Evolutionary conservation across 2,888 invertebrate genomes (phyloP), one percentile per base, ranked within the genome.

Genomic region (Lasioglossum vierecki): DNA sequence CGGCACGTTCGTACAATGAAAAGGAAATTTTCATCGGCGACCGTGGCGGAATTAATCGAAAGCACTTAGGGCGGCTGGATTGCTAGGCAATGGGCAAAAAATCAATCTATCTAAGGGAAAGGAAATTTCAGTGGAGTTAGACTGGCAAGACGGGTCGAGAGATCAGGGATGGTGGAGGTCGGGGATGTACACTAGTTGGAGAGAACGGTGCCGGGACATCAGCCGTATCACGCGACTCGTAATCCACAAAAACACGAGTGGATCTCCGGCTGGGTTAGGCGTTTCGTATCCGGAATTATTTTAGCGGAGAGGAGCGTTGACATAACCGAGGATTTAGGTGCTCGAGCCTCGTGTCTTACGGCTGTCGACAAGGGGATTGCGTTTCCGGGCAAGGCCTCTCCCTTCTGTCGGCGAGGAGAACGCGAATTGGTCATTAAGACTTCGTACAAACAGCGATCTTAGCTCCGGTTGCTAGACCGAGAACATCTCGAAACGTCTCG

Each of bases 391-490:
- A 72, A 70, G 63, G 75, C 46, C 49, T 72, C 60, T 57, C 44
- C 71, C 71, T 74, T 74, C 80, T 70, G 76, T 77, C 72, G 68
- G 72, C 76, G 53, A 75, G 39, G 72, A 74, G 88, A 88, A 82
- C 81, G 78, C 88, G 79, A 90, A 89, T 89, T 88, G 83, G 88
- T 85, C 88, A 86, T 89, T 88, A 90, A 89, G 90, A 88, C 83
- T 80, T 86, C 84, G 78, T 82, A 82, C 84, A 89, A 90, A 88
- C 88, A 89, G 77, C 79, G 77, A 79, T 84, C 78, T 82, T 79
- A 75, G 72, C 77, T 79, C 74, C 66, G 35, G 35, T 44, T 71
- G 30, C 41, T 77, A 77, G 60, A 78, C 22, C 74, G 75, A 79
- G 75, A 84, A 80, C 85, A 78, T 78, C 80, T 80, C 77, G 74